A percentile compares a stretch with the other conserved stretches of the same genome.
Evolutionary conservation across 2,888 invertebrate species (phyloP).

Genomic region (Heliconius hortense): DNA sequence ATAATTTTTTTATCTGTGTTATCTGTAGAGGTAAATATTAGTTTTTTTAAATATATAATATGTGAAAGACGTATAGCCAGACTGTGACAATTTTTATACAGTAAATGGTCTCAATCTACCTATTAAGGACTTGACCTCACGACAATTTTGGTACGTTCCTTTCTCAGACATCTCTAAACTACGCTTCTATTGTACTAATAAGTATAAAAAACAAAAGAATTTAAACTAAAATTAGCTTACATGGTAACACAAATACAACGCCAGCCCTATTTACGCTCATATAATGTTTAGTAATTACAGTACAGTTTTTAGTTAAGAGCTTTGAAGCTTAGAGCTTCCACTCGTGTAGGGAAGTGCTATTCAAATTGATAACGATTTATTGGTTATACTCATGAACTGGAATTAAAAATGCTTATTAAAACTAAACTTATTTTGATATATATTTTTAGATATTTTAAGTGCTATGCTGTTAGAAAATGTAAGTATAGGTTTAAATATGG

Average conservation of each 20-base stretch:
- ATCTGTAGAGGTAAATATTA: not conserved
- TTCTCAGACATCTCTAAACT: too few species aligned
- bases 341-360: constrained; percentile 20
- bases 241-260: not conserved
- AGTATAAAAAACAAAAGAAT: too few species aligned
- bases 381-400: constrained; percentile 1
- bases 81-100: not conserved
- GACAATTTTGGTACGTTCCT: too few species aligned
- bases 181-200: too few species aligned
- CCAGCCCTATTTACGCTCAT: constrained; percentile 8
- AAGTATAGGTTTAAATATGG: too few species aligned
- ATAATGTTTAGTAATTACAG: constrained; percentile 24
- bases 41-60: not conserved
- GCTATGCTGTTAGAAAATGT: too few species aligned
- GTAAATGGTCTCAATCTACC: not conserved
- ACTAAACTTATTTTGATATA: not conserved
- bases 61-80: not conserved
- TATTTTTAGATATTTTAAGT: not conserved
- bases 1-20: not conserved
- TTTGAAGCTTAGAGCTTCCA: constrained; percentile 21
- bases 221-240: not conserved
- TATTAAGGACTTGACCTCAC: too few species aligned
- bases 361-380: constrained; percentile 24
- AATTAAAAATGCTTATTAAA: constrained; percentile 2
- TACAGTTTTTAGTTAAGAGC: constrained; percentile 18